Evolutionary conservation across 2,888 invertebrate genomes (phyloP).

Genomic region (Spilosoma lubricipeda): DNA sequence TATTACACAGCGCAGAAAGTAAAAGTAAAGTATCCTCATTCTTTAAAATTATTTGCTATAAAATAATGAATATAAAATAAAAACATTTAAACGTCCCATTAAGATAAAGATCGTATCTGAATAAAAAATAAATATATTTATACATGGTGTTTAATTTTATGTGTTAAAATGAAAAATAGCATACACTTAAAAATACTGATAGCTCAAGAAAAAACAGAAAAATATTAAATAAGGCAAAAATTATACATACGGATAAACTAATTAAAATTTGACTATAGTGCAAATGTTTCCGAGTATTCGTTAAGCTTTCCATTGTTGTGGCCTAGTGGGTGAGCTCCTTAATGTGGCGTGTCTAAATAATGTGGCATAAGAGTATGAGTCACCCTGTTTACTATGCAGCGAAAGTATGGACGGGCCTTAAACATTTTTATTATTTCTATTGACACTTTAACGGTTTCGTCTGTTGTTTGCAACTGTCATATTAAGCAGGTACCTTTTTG

Average conservation of each 20-base stretch:
- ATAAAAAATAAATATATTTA: background rate
- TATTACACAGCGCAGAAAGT: background rate
- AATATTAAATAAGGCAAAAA: background rate
- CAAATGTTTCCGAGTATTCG: slow-evolving; percentile 1
- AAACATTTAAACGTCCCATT: no score
- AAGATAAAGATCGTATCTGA: background rate
- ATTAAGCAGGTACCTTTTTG: slow-evolving; percentile 3
- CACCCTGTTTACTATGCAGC: slow-evolving; percentile 62
- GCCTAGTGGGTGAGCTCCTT: background rate
- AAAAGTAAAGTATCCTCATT: background rate
- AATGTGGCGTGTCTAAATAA: slow-evolving; percentile 18
- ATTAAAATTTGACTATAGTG: background rate
- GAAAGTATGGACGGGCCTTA: slow-evolving; percentile 54
- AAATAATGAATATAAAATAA: no score
- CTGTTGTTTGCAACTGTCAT: slow-evolving; percentile 28
- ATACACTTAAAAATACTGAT: no score
- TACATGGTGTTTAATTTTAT: background rate
- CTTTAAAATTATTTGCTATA: no score
- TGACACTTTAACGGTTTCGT: slow-evolving; percentile 27
- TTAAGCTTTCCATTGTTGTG: slow-evolving; percentile 7
- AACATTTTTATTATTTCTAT: slow-evolving; percentile 38
- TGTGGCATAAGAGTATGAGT: slow-evolving; percentile 53
- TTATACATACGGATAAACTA: background rate
- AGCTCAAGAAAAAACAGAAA: no score
- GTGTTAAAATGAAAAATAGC: background rate